A percentile compares a stretch with the other conserved stretches of the same genome.
Conservation (phyloP, 2,888 invertebrate species). For the Phyto melanocephala region DNA sequence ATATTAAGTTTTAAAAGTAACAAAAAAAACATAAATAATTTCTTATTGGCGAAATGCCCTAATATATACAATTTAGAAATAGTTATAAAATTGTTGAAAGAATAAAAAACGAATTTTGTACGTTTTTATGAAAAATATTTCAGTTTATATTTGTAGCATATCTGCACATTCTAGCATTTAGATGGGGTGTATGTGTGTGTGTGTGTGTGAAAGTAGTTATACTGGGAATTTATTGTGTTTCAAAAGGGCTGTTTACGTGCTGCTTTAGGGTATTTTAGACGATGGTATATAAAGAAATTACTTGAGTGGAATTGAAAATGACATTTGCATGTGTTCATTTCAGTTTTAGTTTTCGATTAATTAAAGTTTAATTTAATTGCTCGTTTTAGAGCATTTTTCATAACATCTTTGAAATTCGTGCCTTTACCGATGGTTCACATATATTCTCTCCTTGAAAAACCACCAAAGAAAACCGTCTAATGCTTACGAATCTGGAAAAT, state of each 20-base stretch:
- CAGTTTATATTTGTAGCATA: constrained; percentile 27
- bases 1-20: no score
- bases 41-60: no score
- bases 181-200: background rate
- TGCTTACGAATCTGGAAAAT: no score
- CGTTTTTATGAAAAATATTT: background rate
- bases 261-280: constrained; percentile 1
- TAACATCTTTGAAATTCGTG: no score
- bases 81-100: constrained; percentile 27
- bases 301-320: constrained; percentile 54
- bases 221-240: background rate
- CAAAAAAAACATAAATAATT: no score
- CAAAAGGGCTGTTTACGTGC: constrained; percentile 13
- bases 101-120: background rate
- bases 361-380: constrained; percentile 27
- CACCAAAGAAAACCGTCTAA: no score
- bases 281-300: constrained; percentile 28
- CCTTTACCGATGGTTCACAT: no score
- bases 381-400: no score
- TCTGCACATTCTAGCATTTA: no score
- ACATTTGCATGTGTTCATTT: constrained; percentile 51
- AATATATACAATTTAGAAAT: constrained; percentile 43
- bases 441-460: no score
- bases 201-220: background rate
- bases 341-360: background rate